phyloP scores from a whole-genome alignment of 1,140 invertebrate species.

The Drosophila gunungcola region DNA sequence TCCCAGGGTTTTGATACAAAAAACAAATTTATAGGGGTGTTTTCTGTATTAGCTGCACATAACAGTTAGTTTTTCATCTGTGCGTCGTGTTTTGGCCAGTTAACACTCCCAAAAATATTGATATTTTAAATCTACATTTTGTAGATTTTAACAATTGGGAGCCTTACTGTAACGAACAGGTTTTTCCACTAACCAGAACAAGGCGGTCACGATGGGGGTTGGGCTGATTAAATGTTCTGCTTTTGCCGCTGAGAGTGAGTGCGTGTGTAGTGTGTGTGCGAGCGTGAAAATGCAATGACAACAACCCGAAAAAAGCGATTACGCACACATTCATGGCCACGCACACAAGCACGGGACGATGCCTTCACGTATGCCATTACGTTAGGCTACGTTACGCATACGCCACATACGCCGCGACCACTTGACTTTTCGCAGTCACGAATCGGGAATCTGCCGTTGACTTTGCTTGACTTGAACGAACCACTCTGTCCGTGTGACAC shows the following conservation, averaged over 20 bases:
- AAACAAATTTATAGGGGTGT: no score
- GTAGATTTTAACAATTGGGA: not conserved
- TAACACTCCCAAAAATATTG: no score
- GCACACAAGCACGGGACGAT: slow-evolving; percentile 5
- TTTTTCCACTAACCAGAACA: slow-evolving; percentile 22
- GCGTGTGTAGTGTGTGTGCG: slow-evolving; percentile 5
- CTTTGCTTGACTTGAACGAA: not conserved
- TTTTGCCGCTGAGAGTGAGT: not conserved
- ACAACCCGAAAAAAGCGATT: slow-evolving; percentile 58
- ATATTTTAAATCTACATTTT: no score
- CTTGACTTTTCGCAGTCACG: slow-evolving; percentile 57
- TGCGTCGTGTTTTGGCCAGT: no score
- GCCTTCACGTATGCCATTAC: slow-evolving; percentile 61
- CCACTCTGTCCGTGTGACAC: not conserved
- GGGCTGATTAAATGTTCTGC: slow-evolving; percentile 69
- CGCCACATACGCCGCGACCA: slow-evolving; percentile 47
- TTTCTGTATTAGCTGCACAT: no score
- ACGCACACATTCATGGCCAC: slow-evolving; percentile 26
- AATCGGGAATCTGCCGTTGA: slow-evolving; percentile 11
- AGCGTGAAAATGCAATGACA: slow-evolving; percentile 74
- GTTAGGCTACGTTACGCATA: slow-evolving; percentile 63
- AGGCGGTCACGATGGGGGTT: slow-evolving; percentile 32
- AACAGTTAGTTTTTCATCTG: no score
- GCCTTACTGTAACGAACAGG: slow-evolving; percentile 26
- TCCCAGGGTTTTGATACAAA: no score